Conservation (phyloP, 2,888 invertebrate genomes). For the Monochamus alternatus region DNA sequence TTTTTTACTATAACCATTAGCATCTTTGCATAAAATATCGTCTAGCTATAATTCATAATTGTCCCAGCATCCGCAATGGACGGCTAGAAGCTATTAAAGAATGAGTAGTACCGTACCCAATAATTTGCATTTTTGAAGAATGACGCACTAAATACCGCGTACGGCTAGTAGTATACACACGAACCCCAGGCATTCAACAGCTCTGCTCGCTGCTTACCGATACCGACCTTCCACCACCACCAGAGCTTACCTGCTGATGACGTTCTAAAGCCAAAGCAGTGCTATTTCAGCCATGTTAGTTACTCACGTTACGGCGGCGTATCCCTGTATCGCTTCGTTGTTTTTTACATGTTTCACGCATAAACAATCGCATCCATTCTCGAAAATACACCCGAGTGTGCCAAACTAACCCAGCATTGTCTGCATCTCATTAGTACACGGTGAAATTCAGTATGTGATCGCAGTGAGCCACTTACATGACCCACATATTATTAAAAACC, state of each 20-base stretch:
- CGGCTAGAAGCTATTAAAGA: not conserved
- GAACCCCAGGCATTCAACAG: conserved; percentile 21
- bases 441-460: conserved; percentile 60
- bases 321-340: not conserved
- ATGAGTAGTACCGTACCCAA: conserved; percentile 3
- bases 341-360: conserved; percentile 22
- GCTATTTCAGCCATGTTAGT: conserved; percentile 58
- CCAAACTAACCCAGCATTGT: conserved; percentile 24
- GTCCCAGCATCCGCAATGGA: not conserved
- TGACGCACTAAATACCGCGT: conserved; percentile 24
- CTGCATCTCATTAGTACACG: conserved; percentile 34
- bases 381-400: conserved; percentile 24
- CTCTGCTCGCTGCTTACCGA: conserved; percentile 21
- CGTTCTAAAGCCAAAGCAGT: conserved; percentile 55
- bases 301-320: conserved; percentile 31
- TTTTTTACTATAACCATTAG: too few species aligned
- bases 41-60: too few species aligned
- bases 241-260: conserved; percentile 56
- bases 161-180: conserved; percentile 26
- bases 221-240: conserved; percentile 40
- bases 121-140: conserved; percentile 26
- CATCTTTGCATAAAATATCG: too few species aligned
- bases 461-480: conserved; percentile 64
- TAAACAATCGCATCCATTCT: conserved; percentile 1
- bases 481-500: conserved; percentile 68